phyloP scores from a whole-genome alignment of 2,888 invertebrate genomes.

The Dynastes tityus region DNA sequence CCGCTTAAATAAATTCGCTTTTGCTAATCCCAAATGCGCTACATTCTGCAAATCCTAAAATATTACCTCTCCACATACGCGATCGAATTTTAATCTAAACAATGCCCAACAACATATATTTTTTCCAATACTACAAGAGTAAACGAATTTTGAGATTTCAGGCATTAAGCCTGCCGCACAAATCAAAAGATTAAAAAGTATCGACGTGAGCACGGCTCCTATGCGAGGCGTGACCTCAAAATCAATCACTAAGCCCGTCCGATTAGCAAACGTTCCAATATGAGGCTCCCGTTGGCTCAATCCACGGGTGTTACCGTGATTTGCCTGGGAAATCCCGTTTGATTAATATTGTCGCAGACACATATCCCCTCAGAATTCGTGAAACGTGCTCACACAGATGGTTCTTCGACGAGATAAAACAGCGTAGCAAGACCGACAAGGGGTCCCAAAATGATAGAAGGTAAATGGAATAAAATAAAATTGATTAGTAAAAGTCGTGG shows the following conservation, averaged over 20 bases:
- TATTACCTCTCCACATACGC: no score
- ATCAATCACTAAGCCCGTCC: slow-evolving; percentile 25
- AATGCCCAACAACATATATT: not conserved
- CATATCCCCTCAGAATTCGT: slow-evolving; percentile 7
- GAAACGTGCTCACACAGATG: slow-evolving; percentile 14
- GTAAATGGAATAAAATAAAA: no score
- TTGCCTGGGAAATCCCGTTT: slow-evolving; percentile 28
- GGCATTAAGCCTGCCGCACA: not conserved
- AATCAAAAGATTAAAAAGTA: slow-evolving; percentile 37
- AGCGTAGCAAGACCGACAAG: not conserved
- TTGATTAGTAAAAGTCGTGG: no score
- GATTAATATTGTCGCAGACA: slow-evolving; percentile 24
- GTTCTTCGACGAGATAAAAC: slow-evolving; percentile 1
- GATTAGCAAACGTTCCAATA: slow-evolving; percentile 10
- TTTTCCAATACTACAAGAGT: not conserved
- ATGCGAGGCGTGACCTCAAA: slow-evolving; percentile 17
- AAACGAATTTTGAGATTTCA: not conserved
- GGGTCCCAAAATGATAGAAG: no score
- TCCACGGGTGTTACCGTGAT: slow-evolving; percentile 11
- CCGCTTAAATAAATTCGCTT: no score
- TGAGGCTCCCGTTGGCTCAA: not conserved
- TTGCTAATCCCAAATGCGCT: no score
- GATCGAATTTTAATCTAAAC: not conserved
- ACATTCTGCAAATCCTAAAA: no score
- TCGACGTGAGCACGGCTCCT: not conserved